Percentiles rank a stretch among this genome's conserved stretches.
These are phyloP conservation scores for Ceratothoa steindachneri DNA, from an alignment of 2,888 invertebrate genomes.

Conservation along the genomic window DNA sequence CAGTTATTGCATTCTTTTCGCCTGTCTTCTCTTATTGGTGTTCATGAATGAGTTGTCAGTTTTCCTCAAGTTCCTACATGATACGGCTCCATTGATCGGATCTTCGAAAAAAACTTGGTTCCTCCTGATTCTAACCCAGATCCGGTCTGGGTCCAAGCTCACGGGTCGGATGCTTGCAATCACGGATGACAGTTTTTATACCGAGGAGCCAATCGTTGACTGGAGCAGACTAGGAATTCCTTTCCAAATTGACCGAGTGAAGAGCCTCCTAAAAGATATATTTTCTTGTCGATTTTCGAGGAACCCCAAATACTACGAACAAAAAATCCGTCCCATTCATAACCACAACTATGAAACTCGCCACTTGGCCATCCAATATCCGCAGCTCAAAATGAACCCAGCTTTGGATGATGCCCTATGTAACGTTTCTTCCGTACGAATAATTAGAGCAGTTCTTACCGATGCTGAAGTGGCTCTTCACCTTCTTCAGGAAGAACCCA, in stretches of 20 bases:
- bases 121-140: not conserved
- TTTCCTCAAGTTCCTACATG: not conserved
- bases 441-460: not conserved
- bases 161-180: not conserved
- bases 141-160: not conserved
- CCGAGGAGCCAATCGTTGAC: not conserved
- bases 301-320: not conserved
- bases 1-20: not conserved
- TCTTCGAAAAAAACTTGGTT: not conserved
- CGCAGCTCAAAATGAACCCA: not conserved
- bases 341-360: not conserved
- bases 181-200: not conserved
- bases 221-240: not conserved
- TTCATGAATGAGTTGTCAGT: no score
- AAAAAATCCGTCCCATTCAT: not conserved
- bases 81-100: not conserved
- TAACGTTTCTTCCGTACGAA: not conserved
- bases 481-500: not conserved
- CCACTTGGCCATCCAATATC: not conserved
- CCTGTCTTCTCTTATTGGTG: no score
- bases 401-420: not conserved
- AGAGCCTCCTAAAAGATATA: not conserved
- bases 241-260: not conserved
- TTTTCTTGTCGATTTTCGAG: not conserved
- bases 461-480: not conserved